Percentiles rank a stretch among this genome's conserved stretches.
These are phyloP conservation scores for Drosophila mettleri DNA, from an alignment of 2,888 invertebrate genomes.

Conservation along the genomic window DNA sequence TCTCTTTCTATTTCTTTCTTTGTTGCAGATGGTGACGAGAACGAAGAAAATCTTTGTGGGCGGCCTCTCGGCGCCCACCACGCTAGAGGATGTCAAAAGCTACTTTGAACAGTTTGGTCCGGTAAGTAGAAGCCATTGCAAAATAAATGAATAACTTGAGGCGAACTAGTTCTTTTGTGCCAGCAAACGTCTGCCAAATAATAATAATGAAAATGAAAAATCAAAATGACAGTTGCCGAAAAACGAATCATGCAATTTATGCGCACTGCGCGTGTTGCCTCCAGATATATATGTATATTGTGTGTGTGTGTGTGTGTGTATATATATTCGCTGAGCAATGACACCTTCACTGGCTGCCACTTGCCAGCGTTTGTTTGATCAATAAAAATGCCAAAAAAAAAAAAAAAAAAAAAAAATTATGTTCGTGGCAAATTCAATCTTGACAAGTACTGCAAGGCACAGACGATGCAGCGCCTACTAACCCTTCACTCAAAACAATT, in stretches of 20 bases:
- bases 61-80: constrained; percentile 99
- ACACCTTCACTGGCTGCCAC: constrained; percentile 77
- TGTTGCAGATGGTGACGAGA: constrained; percentile 98
- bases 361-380: constrained; percentile 82
- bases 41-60: constrained; percentile 99
- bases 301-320: constrained; percentile 1
- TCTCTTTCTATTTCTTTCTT: not conserved
- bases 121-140: constrained; percentile 88
- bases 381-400: constrained; percentile 79
- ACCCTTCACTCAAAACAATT: constrained; percentile 49
- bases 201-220: constrained; percentile 68
- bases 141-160: not conserved
- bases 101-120: constrained; percentile 99
- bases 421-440: constrained; percentile 77
- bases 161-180: constrained; percentile 19
- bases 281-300: constrained; percentile 10
- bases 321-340: constrained; percentile 62
- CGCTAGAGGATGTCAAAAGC: constrained; percentile 99
- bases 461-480: constrained; percentile 37
- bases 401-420: not conserved
- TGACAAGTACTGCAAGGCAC: constrained; percentile 80
- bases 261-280: constrained; percentile 68
- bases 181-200: constrained; percentile 41
- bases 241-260: constrained; percentile 78
- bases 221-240: constrained; percentile 72